Conservation (phyloP, 1,140 invertebrate species). For the Danaus plexippus region DNA sequence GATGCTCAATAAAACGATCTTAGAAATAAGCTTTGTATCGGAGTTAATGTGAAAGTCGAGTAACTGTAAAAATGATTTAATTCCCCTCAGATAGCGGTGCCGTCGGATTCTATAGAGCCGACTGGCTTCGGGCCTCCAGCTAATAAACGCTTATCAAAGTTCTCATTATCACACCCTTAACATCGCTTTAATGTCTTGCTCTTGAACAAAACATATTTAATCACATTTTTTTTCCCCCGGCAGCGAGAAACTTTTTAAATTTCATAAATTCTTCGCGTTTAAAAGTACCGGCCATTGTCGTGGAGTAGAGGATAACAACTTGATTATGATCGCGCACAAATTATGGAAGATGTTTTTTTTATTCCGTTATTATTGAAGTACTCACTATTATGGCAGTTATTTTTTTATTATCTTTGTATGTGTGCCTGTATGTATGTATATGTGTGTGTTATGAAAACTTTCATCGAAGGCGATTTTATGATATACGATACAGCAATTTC, state of each 20-base stretch:
- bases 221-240: conserved; percentile 58
- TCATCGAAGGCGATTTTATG: too few species aligned
- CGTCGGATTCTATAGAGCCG: conserved; percentile 49
- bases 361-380: too few species aligned
- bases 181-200: conserved; percentile 71
- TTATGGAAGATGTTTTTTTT: conserved; percentile 10
- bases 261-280: conserved; percentile 47
- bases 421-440: too few species aligned
- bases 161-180: conserved; percentile 71
- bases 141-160: conserved; percentile 71
- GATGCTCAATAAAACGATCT: too few species aligned
- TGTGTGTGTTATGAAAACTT: too few species aligned
- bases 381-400: too few species aligned
- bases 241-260: conserved; percentile 60
- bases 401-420: too few species aligned
- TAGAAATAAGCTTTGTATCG: too few species aligned
- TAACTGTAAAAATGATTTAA: conserved; percentile 66
- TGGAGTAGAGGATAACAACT: conserved; percentile 22
- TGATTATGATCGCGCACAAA: conserved; percentile 21
- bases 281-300: conserved; percentile 23
- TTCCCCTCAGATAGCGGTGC: conserved; percentile 62
- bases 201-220: conserved; percentile 72
- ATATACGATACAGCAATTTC: conserved; percentile 1
- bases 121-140: conserved; percentile 46
- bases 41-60: too few species aligned